A percentile compares a stretch with the other conserved stretches of the same genome.
Evolutionary conservation across 2,113 vertebrate genomes (phyloP).

Genomic region (Gracilinanus agilis): DNA sequence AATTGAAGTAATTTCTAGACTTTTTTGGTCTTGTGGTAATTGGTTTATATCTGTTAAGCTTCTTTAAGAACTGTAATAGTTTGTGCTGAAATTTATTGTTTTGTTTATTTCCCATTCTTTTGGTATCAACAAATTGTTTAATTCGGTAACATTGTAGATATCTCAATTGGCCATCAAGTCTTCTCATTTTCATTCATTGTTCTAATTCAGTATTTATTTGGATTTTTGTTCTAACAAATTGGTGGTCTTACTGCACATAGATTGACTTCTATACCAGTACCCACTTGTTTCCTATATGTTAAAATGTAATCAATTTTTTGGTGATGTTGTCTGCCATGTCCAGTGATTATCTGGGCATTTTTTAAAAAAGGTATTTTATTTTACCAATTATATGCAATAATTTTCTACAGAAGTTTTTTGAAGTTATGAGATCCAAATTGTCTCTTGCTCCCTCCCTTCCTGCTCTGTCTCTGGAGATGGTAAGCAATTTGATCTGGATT

Average conservation of each 20-base stretch:
- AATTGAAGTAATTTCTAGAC: neutral
- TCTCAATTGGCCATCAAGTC: neutral
- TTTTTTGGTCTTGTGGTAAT: neutral
- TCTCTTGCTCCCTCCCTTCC: no score
- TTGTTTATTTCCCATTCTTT: neutral
- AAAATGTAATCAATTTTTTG: neutral
- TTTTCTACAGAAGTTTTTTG: no score
- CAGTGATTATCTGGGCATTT: neutral
- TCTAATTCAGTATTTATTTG: neutral
- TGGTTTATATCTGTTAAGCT: neutral
- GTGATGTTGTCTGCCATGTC: neutral
- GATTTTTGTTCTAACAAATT: neutral
- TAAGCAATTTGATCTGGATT: no score
- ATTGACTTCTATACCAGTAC: neutral
- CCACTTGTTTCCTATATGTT: neutral
- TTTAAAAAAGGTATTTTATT: neutral
- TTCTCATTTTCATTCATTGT: neutral
- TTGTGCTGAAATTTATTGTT: neutral
- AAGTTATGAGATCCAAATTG: no score
- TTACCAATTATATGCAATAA: no score
- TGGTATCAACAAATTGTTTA: neutral
- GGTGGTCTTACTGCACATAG: neutral
- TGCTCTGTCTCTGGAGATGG: no score
- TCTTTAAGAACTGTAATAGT: neutral
- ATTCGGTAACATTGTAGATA: neutral